Base-by-base conservation (phyloP, 2,888 invertebrate species). In the Cryptus armator region DNA sequence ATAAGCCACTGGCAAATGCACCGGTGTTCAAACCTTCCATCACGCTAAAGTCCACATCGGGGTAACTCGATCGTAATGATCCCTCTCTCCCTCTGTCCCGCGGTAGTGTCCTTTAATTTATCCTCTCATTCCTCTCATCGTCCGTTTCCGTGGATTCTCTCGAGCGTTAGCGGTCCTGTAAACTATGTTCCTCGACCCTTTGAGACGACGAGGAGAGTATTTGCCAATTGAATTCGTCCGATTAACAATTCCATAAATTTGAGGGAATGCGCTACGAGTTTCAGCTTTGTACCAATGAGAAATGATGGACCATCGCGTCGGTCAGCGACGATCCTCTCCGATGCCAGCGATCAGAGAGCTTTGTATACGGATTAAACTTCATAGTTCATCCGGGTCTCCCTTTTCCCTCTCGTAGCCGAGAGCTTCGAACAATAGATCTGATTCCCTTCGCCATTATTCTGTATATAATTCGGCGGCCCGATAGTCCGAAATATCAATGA, bases 221-320 rank as follows among this genome's bases (percentile, higher is more conserved):
- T 56, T 12, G 59, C n/a, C 72, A 59, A 72, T 72, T 72, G 9
- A 72, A 72, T 44, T 59, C 72, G 44, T 59, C 59, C n/a, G 59
- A 12, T 10, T 0, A 24, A 14, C 19, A 24, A 24, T 56, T 24
- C 19, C 56, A 24, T 56, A 10, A 3, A 3, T 56, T 24, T 24
- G 24, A 24, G 56, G 19, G 19, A 0, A 37, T 1, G 10, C 56
- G 24, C 2, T 7, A 10, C 12, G 6, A 19, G 24, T 9, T 3
- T 16, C 7, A 4, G 56, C 56, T 12, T 24, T 19, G 56, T 9
- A 37, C 5, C 6, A 37, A 9, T 10, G 10, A 16, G 56, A 24
- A 12, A 56, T 37, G 37, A 4, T 10, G 19, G 56, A 3, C 19
- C 19, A 56, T 56, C 19, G 19, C 19, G 10, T 56, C 56, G 56